phyloP scores from a whole-genome alignment of 2,888 invertebrate species.

The Apodemia zela region DNA sequence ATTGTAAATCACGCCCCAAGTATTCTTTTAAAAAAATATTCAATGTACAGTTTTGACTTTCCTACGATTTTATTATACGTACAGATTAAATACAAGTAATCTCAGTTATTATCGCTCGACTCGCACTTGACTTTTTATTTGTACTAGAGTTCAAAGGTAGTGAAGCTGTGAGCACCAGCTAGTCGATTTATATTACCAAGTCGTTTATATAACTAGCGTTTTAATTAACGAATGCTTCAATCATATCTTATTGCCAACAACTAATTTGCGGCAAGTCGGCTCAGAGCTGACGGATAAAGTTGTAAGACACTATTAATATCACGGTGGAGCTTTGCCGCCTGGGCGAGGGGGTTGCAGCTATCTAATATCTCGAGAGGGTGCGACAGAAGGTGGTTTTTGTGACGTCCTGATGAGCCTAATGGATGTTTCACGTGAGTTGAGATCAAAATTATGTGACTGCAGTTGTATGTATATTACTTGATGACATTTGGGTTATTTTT shows the following conservation, averaged over 20 bases:
- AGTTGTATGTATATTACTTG: not conserved
- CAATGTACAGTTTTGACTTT: too few relatives aligned
- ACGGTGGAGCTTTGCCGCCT: not conserved
- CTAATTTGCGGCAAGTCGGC: not conserved
- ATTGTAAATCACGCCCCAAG: too few relatives aligned
- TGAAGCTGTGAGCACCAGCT: too few relatives aligned
- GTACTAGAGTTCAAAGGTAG: too few relatives aligned
- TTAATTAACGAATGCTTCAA: not conserved
- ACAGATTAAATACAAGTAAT: too few relatives aligned
- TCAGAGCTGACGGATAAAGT: not conserved
- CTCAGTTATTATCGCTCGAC: too few relatives aligned
- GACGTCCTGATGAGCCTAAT: not conserved
- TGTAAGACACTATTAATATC: slow-evolving; percentile 3
- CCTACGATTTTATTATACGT: too few relatives aligned
- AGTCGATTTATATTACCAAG: too few relatives aligned
- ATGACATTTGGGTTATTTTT: not conserved
- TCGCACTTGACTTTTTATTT: too few relatives aligned
- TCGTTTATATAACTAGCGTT: not conserved
- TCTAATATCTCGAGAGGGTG: not conserved
- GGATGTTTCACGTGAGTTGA: not conserved
- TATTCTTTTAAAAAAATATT: too few relatives aligned
- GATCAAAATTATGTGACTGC: not conserved
- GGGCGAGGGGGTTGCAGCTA: not conserved
- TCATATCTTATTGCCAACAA: not conserved
- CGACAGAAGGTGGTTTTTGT: not conserved